A percentile compares a stretch with the other conserved stretches of the same genome.
These are phyloP conservation scores for Loris lydekkerianus DNA, from an alignment of 2,797 vertebrate genomes.

Conservation along the genomic window DNA sequence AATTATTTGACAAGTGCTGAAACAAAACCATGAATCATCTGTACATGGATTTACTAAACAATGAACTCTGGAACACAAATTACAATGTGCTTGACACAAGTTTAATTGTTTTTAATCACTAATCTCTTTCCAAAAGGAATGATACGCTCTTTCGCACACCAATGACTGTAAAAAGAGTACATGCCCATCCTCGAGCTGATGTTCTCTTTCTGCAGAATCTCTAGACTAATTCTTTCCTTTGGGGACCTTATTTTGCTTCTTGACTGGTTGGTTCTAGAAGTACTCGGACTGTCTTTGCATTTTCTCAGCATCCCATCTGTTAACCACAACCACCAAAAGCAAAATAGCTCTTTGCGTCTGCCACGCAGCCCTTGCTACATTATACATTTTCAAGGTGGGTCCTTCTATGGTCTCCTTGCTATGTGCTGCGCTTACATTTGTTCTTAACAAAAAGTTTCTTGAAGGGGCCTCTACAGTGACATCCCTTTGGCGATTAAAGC, in stretches of 20 bases:
- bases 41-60: constrained; percentile 61
- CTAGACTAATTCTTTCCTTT: background rate
- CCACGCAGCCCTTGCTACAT: background rate
- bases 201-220: background rate
- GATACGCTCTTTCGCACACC: background rate
- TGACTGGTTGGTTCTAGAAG: background rate
- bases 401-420: background rate
- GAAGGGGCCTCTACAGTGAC: background rate
- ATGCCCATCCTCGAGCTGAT: background rate
- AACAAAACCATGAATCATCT: constrained; percentile 61
- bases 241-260: background rate
- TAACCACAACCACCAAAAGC: background rate
- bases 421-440: background rate
- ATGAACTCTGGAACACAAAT: constrained; percentile 7
- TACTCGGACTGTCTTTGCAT: background rate
- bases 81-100: background rate
- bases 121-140: constrained; percentile 5
- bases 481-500: background rate
- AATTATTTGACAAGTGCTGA: constrained; percentile 16
- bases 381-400: background rate
- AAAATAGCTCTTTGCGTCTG: background rate
- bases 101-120: constrained; percentile 30
- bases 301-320: background rate
- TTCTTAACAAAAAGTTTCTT: constrained; percentile 6
- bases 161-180: background rate